Base-by-base conservation (phyloP, 2,888 invertebrate genomes). In the Phaedon cochleariae region DNA sequence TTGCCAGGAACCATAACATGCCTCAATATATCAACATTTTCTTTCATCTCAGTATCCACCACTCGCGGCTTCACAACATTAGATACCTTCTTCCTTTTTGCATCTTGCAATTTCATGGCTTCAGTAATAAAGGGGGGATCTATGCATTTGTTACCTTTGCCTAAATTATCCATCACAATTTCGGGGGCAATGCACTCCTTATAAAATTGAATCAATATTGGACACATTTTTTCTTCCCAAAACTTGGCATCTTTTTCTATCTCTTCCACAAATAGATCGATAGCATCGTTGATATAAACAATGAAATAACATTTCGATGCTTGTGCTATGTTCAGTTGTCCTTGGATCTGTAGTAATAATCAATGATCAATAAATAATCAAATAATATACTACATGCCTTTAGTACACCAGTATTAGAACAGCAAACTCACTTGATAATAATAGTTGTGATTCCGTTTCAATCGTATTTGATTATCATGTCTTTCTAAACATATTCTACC, bases 211-310 rank as follows among this genome's bases (percentile, higher is more conserved):
- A 22, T 46, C 18, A 62, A 20, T 26, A 21, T 45, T 53, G 64
- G 52, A 37, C 59, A 21, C 59, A 64, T 64, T 46, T 37, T 53
- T n/a, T 49, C 34, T 9, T 53, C 34, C 59, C 54, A 62, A 18
- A 62, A 49, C 10, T 49, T 9, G 10, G 21, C 62, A 62, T 62
- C 57, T 26, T 26, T 26, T 26, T 26, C 26, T 26, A n/a, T n/a
- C n/a, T n/a, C n/a, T n/a, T n/a, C n/a, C n/a, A n/a, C n/a, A n/a
- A n/a, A n/a, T n/a, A n/a, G n/a, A n/a, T n/a, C n/a, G n/a, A n/a
- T n/a, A n/a, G n/a, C n/a, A n/a, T n/a, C n/a, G n/a, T n/a, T n/a
- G n/a, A n/a, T n/a, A n/a, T n/a, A n/a, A n/a, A n/a, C n/a, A n/a
- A n/a, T n/a, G n/a, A n/a, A n/a, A n/a, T n/a, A n/a, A n/a, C n/a